These are phyloP conservation scores for Pseudonaja textilis DNA, from an alignment of 2,113 vertebrate species.

Conservation along the genomic window DNA sequence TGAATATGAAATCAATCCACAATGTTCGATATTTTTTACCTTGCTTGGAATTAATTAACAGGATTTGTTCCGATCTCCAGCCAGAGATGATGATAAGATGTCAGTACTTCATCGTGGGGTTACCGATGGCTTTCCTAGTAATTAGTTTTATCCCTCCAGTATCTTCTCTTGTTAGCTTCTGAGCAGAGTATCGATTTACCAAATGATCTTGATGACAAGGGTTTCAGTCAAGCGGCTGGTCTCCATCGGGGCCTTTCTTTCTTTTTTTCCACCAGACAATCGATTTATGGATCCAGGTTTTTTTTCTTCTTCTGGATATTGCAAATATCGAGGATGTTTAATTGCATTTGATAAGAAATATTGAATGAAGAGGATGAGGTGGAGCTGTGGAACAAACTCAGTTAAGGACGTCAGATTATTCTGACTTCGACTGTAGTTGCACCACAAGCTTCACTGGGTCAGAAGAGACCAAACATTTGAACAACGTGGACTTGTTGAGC, in stretches of 20 bases:
- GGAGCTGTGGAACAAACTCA: background rate
- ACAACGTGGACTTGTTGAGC: background rate
- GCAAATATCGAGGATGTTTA: background rate
- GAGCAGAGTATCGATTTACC: background rate
- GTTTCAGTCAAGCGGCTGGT: background rate
- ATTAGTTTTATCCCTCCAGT: background rate
- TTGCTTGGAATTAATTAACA: background rate
- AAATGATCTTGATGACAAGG: background rate
- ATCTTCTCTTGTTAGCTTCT: background rate
- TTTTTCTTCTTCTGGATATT: background rate
- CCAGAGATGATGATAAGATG: background rate
- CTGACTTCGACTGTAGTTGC: background rate
- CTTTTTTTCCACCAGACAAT: background rate
- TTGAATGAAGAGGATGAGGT: background rate
- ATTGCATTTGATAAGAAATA: background rate
- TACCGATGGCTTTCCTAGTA: background rate
- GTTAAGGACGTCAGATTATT: background rate
- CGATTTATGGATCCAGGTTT: background rate
- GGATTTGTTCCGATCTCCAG: background rate
- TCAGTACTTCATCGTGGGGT: background rate
- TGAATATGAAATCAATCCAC: background rate
- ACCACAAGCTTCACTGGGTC: background rate
- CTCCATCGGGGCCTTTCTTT: background rate
- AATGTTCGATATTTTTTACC: background rate
- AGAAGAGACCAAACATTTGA: background rate